phyloP scores from a whole-genome alignment of 2,888 invertebrate species.

The Drosophila infuscata region DNA sequence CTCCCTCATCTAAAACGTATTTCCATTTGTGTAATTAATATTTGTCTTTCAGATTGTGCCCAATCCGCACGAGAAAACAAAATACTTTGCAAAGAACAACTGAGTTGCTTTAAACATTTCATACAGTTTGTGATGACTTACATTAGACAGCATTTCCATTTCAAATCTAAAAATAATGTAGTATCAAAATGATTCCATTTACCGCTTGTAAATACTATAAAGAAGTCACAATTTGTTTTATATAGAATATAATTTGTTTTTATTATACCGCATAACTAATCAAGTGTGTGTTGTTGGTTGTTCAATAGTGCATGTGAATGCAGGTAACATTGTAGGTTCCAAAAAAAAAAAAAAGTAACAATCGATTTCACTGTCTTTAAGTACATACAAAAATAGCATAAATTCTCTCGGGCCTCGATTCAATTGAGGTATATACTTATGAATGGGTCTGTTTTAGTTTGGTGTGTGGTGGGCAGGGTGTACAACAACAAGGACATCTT shows the following conservation, averaged over 20 bases:
- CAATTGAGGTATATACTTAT: conserved; percentile 22
- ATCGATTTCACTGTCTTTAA: conserved; percentile 31
- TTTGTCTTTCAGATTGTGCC: conserved; percentile 89
- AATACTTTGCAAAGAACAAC: conserved; percentile 90
- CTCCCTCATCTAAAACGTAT: neutral
- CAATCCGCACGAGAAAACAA: conserved; percentile 91
- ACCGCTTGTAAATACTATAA: conserved; percentile 34
- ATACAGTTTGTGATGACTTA: conserved; percentile 17
- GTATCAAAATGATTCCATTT: conserved; percentile 22
- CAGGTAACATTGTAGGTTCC: conserved; percentile 39
- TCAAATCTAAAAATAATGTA: conserved; percentile 29
- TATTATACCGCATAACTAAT: conserved; percentile 55
- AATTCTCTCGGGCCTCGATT: conserved; percentile 20
- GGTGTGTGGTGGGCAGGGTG: conserved; percentile 13
- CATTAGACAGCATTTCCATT: conserved; percentile 33
- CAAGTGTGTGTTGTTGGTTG: conserved; percentile 17
- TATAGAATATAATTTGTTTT: conserved; percentile 65
- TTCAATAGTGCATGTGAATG: conserved; percentile 28
- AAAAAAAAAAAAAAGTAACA: conserved; percentile 27
- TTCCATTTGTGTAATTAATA: neutral
- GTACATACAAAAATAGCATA: conserved; percentile 46
- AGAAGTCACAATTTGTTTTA: conserved; percentile 36
- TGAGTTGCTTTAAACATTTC: conserved; percentile 38
- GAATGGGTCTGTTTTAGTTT: neutral
- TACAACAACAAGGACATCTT: conserved; percentile 53